A percentile compares a stretch with the other conserved stretches of the same genome.
Evolutionary conservation across 1,140 invertebrate species (phyloP).

Genomic region (Zaprionus tsacasi): DNA sequence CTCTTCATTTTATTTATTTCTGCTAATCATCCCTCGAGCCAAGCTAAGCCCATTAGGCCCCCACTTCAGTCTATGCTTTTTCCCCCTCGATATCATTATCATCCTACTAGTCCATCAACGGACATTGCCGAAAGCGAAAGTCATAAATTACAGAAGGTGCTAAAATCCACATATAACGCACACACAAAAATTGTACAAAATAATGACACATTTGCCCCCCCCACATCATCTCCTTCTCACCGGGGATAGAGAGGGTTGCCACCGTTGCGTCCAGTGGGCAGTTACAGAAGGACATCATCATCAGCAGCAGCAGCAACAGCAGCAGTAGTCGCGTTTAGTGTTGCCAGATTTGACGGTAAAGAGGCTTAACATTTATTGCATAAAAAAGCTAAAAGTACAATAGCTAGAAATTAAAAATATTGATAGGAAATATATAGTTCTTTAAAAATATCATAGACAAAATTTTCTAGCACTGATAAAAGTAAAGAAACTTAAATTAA

Average conservation of each 20-base stretch:
- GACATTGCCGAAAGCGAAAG: slow-evolving; percentile 24
- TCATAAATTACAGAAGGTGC: slow-evolving; percentile 75
- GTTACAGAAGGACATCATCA: slow-evolving; percentile 29
- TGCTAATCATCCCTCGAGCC: slow-evolving; percentile 17
- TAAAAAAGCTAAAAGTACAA: too few species aligned
- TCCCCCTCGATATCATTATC: slow-evolving; percentile 30
- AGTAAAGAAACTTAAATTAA: too few species aligned
- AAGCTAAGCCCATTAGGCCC: slow-evolving; percentile 21
- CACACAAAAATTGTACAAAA: slow-evolving; percentile 49
- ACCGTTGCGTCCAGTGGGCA: not conserved
- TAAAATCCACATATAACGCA: slow-evolving; percentile 44
- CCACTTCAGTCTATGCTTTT: slow-evolving; percentile 4
- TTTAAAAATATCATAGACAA: too few species aligned
- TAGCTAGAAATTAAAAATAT: too few species aligned
- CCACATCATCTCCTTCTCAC: slow-evolving; percentile 18
- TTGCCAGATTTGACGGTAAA: too few species aligned
- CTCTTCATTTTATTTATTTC: not conserved
- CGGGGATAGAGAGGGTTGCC: slow-evolving; percentile 11
- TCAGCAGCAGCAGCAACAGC: slow-evolving; percentile 27
- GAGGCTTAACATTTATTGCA: too few species aligned
- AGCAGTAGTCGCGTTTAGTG: slow-evolving; percentile 13
- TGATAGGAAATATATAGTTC: too few species aligned
- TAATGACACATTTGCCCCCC: slow-evolving; percentile 65
- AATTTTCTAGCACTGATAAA: too few species aligned
- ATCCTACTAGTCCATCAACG: slow-evolving; percentile 46